Base-by-base conservation (phyloP, 2,888 invertebrate species). In the Synergus laeviventris region DNA sequence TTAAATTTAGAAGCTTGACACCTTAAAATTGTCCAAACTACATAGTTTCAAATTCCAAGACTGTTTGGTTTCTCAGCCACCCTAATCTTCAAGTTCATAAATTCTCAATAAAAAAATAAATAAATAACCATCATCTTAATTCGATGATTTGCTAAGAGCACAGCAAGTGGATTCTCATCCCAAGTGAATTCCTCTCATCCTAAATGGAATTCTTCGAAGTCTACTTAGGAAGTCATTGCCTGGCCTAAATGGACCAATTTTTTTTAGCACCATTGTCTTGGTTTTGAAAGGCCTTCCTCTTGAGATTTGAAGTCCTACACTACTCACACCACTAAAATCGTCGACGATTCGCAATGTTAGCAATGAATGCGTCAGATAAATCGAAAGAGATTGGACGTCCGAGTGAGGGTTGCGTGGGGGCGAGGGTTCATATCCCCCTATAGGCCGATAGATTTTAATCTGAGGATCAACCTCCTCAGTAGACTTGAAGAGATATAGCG, bases 321-420 rank as follows among this genome's bases (percentile, higher is more conserved):
- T 42, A 42, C 45, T 54, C 70, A 70, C 49, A 11, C 70, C 49
- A 70, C 31, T 45, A 8, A 70, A 70, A 31, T 64, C 49, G 45
- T 70, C 31, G 49, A 36, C 31, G 49, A 54, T 49, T 70, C 49
- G 76, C 70, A 77, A 80, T 78, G 81, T 49, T 70, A 24, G 78
- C 74, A 77, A 77, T 80, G 81, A 80, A 81, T 78, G 77, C 80
- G 73, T 78, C 83, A 77, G 78, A 80, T 78, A 82, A 82, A 84
- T 83, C 79, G 79, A 78, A 73, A 78, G 76, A 79, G 84, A 84
- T 84, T 84, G 83, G 80, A 60, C 74, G 73, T 62, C 61, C 74
- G 81, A 78, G 79, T 77, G 74, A 42, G 75, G 61, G 56, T 66
- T 76, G 77, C 74, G 76, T 54, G 73, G 78, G 75, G 54, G 62